Evolutionary conservation across 2,888 invertebrate genomes (phyloP).

Genomic region (Isoperla grammatica): DNA sequence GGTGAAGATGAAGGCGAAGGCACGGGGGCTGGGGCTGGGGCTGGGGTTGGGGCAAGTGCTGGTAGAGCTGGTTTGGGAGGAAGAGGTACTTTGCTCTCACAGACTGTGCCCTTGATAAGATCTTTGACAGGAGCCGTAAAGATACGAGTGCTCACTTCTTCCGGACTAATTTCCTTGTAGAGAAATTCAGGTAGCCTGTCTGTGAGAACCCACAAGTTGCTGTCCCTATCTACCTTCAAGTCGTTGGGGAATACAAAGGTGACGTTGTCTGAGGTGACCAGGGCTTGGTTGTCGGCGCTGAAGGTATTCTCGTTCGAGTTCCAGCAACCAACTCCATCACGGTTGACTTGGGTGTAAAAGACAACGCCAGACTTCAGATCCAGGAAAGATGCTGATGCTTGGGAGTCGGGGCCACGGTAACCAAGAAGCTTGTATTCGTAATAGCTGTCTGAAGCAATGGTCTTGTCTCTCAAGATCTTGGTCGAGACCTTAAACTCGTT

Average conservation of each 20-base stretch:
- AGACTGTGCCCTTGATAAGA: slow-evolving; percentile 65
- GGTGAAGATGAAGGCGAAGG: no score
- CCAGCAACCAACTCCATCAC: slow-evolving; percentile 76
- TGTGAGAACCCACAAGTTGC: slow-evolving; percentile 67
- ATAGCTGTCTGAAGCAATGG: slow-evolving; percentile 47
- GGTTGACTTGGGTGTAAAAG: slow-evolving; percentile 67
- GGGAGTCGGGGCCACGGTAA: slow-evolving; percentile 63
- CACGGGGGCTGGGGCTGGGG: no score
- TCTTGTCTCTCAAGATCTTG: slow-evolving; percentile 59
- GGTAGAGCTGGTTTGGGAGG: no score
- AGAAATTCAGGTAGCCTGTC: slow-evolving; percentile 66
- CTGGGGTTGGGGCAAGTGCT: no score
- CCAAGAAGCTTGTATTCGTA: slow-evolving; percentile 56
- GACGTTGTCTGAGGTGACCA: slow-evolving; percentile 62
- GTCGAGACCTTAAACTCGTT: slow-evolving; percentile 73
- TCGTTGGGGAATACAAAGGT: slow-evolving; percentile 74
- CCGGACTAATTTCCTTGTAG: slow-evolving; percentile 54
- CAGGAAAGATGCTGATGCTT: slow-evolving; percentile 66
- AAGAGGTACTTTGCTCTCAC: slow-evolving; percentile 49
- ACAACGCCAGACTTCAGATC: slow-evolving; percentile 65
- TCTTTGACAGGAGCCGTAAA: slow-evolving; percentile 61
- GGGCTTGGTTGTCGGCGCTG: slow-evolving; percentile 62
- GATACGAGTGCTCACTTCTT: slow-evolving; percentile 65
- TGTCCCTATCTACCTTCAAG: slow-evolving; percentile 66
- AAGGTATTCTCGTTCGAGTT: slow-evolving; percentile 59